Percentiles rank a stretch among this genome's conserved stretches.
These are phyloP conservation scores for Gobio gobio DNA, from an alignment of 2,113 vertebrate genomes.

Conservation along the genomic window DNA sequence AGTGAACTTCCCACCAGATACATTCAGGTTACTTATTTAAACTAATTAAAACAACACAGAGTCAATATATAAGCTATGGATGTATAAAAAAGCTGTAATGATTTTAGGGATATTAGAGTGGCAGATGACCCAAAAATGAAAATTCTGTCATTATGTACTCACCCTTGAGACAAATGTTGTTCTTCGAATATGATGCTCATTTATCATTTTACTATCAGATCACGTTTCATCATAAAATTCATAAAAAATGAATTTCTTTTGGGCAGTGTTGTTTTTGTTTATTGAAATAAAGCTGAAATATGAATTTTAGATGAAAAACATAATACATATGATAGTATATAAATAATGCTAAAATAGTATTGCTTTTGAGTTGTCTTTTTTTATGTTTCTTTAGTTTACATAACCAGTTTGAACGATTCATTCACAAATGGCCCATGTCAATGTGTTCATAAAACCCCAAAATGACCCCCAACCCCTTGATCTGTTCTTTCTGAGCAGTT, in stretches of 20 bases:
- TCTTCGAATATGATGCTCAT: not conserved
- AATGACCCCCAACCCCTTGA: too few species aligned
- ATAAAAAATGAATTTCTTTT: too few species aligned
- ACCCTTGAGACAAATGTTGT: not conserved
- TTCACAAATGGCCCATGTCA: not conserved
- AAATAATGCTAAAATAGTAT: not conserved
- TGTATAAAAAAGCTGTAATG: not conserved
- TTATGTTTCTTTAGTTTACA: not conserved
- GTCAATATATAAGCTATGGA: not conserved
- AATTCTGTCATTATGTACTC: not conserved
- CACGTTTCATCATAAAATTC: not conserved
- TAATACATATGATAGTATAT: not conserved
- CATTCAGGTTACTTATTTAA: slow-evolving; percentile 52
- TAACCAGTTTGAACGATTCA: not conserved
- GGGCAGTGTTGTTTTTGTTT: not conserved
- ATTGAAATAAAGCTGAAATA: not conserved
- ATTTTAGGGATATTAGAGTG: not conserved
- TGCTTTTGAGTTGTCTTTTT: not conserved
- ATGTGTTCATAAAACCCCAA: too few species aligned
- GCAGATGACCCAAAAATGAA: not conserved
- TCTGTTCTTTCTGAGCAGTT: too few species aligned
- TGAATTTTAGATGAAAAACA: not conserved
- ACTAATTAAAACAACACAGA: not conserved
- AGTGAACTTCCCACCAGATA: slow-evolving; percentile 57
- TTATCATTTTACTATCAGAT: not conserved